Evolutionary conservation across 2,797 vertebrate species (phyloP), one percentile per base, ranked within the genome.

Genomic region (Linurgus olivaceus): DNA sequence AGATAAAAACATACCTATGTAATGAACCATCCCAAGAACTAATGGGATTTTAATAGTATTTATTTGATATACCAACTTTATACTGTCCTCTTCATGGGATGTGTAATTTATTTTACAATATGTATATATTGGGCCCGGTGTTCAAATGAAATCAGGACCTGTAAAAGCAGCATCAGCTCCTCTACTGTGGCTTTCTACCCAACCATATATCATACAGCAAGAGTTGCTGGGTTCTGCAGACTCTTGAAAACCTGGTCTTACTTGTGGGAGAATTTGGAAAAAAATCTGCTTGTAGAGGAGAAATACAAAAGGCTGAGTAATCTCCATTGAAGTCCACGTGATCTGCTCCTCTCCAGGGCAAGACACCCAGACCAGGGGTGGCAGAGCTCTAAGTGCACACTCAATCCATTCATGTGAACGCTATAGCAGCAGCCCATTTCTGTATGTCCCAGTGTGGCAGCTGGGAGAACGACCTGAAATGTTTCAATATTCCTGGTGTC

Each of bases 81-180:
- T 50, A 50, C 23, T 40, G n/a, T 51, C 35, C 23, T 76, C 17
- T 90, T 87, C 15, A 3, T 61, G 31, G 25, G 26, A 40, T 2
- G 0, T 82, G 11, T 57, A 24, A 10, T 68, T 92, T 85, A 51
- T 87, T 92, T 88, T 82, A 50, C 18, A 71, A 7, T 12, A 24
- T 0, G 0, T 57, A 4, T 40, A 13, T 21, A 5, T 2, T 2
- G 9, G 4, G 7, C 13, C 20, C 65, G 16, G 3, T 74, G 23
- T 44, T 76, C 71, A 54, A 38, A 68, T 59, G 20, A 77, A 17
- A 58, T 73, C 42, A 51, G 7, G 29, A 76, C 11, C 37, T 68
- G 54, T 42, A 66, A 76, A 84, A 85, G 37, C 28, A 83, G 38
- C 52, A 72, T 73, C 57, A 76, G 13, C 23, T 72, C 79, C 31